A percentile compares a stretch with the other conserved stretches of the same genome.
Evolutionary conservation across 2,888 invertebrate species (phyloP).

Genomic region (Petrolisthes cinctipes): DNA sequence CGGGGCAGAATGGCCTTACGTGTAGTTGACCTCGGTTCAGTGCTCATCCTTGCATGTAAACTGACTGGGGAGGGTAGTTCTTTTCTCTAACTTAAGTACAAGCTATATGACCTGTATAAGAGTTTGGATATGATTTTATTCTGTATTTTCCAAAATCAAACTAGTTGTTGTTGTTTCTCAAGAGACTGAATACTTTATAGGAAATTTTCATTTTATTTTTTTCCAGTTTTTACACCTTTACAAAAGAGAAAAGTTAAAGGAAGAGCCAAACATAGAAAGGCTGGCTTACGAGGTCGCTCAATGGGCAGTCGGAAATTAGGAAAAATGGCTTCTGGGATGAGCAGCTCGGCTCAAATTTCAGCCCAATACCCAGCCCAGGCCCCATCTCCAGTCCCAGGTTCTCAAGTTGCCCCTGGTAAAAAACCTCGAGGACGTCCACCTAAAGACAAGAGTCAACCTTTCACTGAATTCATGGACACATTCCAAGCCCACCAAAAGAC

Average conservation of each 20-base stretch:
- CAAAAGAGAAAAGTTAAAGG: slow-evolving; percentile 52
- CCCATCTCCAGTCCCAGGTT: neutral
- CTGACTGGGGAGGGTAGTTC: too few relatives aligned
- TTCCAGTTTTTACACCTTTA: slow-evolving; percentile 48
- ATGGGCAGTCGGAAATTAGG: slow-evolving; percentile 41
- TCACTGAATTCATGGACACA: slow-evolving; percentile 9
- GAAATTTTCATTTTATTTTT: neutral
- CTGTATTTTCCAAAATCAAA: neutral
- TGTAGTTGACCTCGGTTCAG: too few relatives aligned
- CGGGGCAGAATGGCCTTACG: too few relatives aligned
- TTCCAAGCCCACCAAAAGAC: neutral
- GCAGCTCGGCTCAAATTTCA: too few relatives aligned
- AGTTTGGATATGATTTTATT: too few relatives aligned
- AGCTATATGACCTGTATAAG: too few relatives aligned
- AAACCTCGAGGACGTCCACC: slow-evolving; percentile 48
- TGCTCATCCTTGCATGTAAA: too few relatives aligned
- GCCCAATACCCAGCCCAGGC: neutral
- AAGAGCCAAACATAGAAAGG: slow-evolving; percentile 25
- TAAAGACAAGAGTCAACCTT: slow-evolving; percentile 35
- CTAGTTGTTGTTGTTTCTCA: neutral
- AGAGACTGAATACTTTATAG: too few relatives aligned
- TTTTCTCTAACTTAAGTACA: too few relatives aligned
- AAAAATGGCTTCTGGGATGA: neutral
- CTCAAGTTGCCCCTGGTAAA: neutral
- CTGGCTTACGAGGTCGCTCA: slow-evolving; percentile 47